Base-by-base conservation (phyloP, 2,888 invertebrate genomes). In the Ichneumoninae sp. region DNA sequence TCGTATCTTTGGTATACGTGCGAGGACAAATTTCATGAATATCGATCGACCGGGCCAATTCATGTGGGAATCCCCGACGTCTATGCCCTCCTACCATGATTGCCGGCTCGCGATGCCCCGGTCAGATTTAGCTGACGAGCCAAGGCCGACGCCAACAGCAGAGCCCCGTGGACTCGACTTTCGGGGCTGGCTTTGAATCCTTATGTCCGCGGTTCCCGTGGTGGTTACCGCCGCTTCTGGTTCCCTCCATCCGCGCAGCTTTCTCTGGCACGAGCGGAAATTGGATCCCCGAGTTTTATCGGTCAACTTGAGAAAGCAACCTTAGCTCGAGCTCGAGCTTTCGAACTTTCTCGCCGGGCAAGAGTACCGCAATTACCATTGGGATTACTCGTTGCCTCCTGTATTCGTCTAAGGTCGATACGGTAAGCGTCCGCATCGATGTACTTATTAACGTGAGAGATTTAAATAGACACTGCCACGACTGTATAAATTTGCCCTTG, bases 191-290 rank as follows among this genome's bases (percentile, higher is more conserved):
- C 68, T 44, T 44, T 44, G 44, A 44, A 22, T 57, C 57, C 22
- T 22, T 57, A 57, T 57, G 57, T 57, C 26, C 57, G 7, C 16
- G 33, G 30, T 16, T n/a, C 68, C 22, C 5, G 44, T 26, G 13
- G 22, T 22, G 44, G 19, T 63, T 63, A 10, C 7, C 1, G 13
- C 33, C 47, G 30, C 16, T 19, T 73, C 40, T 16, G 8, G 47
- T 4, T 47, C 30, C 44, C 22, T 30, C 36, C 30, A 63, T 19
- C 5, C 26, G 47, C 19, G 63, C 30, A 16, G 57, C 44, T 57
- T 22, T 63, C 63, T 74, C 63, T 63, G 50, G n/a, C 74, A 19
- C 47, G 47, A 63, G 57, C 74, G 74, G 74, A 74, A 65, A 74
- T 74, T 74, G 74, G 50, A 74, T 74, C 44, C 19, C 47, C 30